Percentiles rank a stretch among this genome's conserved stretches.
Conservation (phyloP, 1,140 invertebrate species). For the Carposina sasakii region DNA sequence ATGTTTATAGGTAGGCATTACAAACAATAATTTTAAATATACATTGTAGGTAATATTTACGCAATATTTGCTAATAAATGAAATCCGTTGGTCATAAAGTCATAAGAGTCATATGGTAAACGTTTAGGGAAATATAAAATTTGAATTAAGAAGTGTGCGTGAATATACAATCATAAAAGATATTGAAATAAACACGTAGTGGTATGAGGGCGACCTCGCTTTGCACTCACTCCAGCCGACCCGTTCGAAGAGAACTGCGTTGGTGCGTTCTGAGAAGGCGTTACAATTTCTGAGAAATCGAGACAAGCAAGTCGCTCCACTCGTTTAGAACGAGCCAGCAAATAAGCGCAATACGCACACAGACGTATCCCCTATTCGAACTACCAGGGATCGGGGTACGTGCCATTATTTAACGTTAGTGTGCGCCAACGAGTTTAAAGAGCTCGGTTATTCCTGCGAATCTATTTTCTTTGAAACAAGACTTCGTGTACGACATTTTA, state of each 20-base stretch:
- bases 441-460: not conserved
- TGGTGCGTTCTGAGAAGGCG: constrained; percentile 67
- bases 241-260: constrained; percentile 54
- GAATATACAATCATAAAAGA: too few species aligned
- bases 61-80: too few species aligned
- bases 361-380: constrained; percentile 22
- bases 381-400: constrained; percentile 25
- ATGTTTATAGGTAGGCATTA: too few species aligned
- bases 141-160: constrained; percentile 46
- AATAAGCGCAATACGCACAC: constrained; percentile 65
- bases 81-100: too few species aligned
- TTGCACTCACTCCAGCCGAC: constrained; percentile 60
- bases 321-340: constrained; percentile 57
- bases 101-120: too few species aligned
- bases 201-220: constrained; percentile 57
- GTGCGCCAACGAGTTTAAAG: constrained; percentile 17
- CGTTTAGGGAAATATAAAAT: too few species aligned
- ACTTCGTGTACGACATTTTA: not conserved
- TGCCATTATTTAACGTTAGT: constrained; percentile 14
- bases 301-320: constrained; percentile 61
- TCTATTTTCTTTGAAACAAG: constrained; percentile 3
- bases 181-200: too few species aligned
- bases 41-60: too few species aligned
- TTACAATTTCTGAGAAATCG: constrained; percentile 70
- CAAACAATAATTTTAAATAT: too few species aligned